These are phyloP conservation scores for Atrichornis clamosus DNA, from an alignment of 2,113 vertebrate species.

Conservation along the genomic window DNA sequence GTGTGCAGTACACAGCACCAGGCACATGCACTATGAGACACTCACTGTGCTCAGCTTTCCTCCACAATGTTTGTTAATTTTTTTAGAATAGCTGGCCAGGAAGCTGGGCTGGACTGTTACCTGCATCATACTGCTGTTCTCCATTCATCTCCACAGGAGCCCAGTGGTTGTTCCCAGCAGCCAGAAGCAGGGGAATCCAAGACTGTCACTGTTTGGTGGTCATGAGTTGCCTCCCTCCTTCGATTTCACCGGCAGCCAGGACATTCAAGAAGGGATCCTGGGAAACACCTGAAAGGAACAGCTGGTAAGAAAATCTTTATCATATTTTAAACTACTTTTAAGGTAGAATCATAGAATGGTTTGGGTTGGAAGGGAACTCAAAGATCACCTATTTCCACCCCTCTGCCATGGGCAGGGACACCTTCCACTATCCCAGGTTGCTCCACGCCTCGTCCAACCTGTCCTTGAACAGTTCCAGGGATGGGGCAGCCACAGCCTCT, in stretches of 20 bases:
- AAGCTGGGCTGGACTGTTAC: constrained; percentile 30
- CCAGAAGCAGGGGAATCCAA: neutral
- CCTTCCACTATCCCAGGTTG: accelerated
- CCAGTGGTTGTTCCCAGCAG: neutral
- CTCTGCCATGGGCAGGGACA: neutral
- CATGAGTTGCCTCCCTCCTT: constrained; percentile 29
- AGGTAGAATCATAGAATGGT: neutral
- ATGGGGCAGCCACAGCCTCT: neutral
- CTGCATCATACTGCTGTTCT: constrained; percentile 78
- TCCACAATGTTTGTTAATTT: neutral
- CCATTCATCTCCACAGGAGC: constrained; percentile 77
- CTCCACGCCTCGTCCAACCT: neutral
- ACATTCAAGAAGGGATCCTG: constrained; percentile 34
- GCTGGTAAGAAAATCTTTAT: neutral
- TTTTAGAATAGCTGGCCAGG: neutral
- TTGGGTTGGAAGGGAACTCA: neutral
- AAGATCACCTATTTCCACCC: neutral
- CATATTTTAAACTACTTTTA: neutral
- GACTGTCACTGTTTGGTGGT: constrained; percentile 24
- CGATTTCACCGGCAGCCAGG: neutral
- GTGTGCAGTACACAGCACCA: neutral
- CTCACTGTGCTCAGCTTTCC: neutral
- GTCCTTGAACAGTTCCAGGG: neutral
- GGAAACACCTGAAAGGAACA: neutral
- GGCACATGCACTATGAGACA: accelerated